A percentile compares a stretch with the other conserved stretches of the same genome.
These are phyloP conservation scores for Peromyscus melanophrys DNA, from an alignment of 2,797 vertebrate species.

Conservation along the genomic window DNA sequence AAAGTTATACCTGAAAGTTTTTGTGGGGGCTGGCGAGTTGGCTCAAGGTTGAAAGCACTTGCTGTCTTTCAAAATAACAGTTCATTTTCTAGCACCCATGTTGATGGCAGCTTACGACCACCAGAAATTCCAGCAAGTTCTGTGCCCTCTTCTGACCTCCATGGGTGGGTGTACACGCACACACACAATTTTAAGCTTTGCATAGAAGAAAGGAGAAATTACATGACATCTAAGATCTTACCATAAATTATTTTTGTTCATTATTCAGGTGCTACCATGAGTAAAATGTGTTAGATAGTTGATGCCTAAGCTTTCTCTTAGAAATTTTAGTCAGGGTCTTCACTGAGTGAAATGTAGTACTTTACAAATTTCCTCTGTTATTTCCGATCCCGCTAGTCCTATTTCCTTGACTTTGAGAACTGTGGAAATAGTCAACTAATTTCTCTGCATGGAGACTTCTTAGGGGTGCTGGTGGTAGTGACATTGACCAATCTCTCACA, in stretches of 20 bases:
- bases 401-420: constrained; percentile 74
- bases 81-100: neutral
- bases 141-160: neutral
- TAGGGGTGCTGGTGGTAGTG: constrained; percentile 58
- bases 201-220: constrained; percentile 51
- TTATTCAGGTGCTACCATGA: constrained; percentile 52
- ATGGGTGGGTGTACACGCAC: neutral
- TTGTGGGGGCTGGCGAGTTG: neutral
- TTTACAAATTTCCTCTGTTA: constrained; percentile 76
- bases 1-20: constrained; percentile 24
- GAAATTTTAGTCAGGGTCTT: constrained; percentile 58
- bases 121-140: neutral
- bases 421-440: constrained; percentile 61
- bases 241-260: constrained; percentile 59
- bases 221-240: constrained; percentile 44
- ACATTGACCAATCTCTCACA: constrained; percentile 72
- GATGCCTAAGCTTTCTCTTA: constrained; percentile 58
- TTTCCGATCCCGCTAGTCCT: constrained; percentile 65
- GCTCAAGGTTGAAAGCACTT: neutral
- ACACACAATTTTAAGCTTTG: constrained; percentile 4
- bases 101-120: neutral
- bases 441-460: constrained; percentile 64
- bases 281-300: constrained; percentile 59
- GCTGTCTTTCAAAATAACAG: neutral
- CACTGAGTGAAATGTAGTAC: constrained; percentile 64